These are phyloP conservation scores for Drosophila quadrilineata DNA, from an alignment of 1,140 invertebrate genomes.

Conservation along the genomic window DNA sequence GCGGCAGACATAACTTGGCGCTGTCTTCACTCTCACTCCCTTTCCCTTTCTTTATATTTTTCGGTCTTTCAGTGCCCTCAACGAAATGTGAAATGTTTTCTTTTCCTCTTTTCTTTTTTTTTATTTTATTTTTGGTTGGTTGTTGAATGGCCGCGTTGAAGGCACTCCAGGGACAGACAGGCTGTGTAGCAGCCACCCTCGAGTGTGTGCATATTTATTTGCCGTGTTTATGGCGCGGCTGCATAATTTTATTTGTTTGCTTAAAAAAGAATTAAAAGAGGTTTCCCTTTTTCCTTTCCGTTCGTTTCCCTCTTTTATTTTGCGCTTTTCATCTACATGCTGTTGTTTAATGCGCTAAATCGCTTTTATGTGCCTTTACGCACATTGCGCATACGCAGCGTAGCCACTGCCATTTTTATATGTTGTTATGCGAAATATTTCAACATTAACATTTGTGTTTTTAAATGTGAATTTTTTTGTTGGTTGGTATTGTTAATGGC, in stretches of 20 bases:
- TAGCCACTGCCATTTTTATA: background rate
- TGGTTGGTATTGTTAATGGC: slow-evolving; percentile 26
- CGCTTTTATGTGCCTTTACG: slow-evolving; percentile 59
- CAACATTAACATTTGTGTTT: slow-evolving; percentile 66
- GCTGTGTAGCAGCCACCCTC: no score
- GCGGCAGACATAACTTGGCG: slow-evolving; percentile 49
- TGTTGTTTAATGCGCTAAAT: slow-evolving; percentile 54
- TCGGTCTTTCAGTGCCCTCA: slow-evolving; percentile 35
- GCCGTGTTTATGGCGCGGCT: slow-evolving; percentile 58
- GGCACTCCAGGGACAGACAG: slow-evolving; percentile 66
- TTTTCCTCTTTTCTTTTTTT: no score
- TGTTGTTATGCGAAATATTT: slow-evolving; percentile 53
- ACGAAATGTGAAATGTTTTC: slow-evolving; percentile 65
- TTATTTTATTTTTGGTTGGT: no score
- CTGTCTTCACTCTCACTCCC: no score
- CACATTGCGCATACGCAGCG: slow-evolving; percentile 38
- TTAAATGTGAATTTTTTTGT: no score
- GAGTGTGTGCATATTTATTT: slow-evolving; percentile 67
- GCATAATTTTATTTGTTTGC: slow-evolving; percentile 79
- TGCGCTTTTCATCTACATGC: no score
- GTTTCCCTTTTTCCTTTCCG: slow-evolving; percentile 41
- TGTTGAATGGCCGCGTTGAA: slow-evolving; percentile 54
- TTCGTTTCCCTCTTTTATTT: slow-evolving; percentile 21
- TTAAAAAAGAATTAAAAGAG: slow-evolving; percentile 78
- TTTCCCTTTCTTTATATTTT: no score